These are phyloP conservation scores for Xylocampa areola DNA, from an alignment of 2,888 invertebrate genomes.

Conservation along the genomic window DNA sequence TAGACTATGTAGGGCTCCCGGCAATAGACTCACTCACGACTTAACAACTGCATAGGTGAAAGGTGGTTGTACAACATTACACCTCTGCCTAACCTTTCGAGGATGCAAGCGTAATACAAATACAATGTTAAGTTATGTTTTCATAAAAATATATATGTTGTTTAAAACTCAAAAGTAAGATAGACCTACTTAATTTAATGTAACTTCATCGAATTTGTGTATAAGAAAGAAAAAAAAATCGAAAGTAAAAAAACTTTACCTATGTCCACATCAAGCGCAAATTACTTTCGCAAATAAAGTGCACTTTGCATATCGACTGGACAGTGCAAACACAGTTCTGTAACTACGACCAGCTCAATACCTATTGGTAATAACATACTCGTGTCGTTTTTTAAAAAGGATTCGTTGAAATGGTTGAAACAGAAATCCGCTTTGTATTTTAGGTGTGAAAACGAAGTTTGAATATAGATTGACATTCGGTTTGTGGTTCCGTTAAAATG, in stretches of 20 bases:
- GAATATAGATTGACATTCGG: conserved; percentile 67
- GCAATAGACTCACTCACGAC: too few relatives aligned
- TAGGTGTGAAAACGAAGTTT: conserved; percentile 68
- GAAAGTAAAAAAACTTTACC: conserved; percentile 27
- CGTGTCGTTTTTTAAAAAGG: conserved; percentile 49
- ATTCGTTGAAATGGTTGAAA: conserved; percentile 42
- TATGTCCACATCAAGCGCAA: conserved; percentile 10
- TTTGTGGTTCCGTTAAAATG: conserved; percentile 62
- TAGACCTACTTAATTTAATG: too few relatives aligned
- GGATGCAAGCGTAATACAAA: too few relatives aligned
- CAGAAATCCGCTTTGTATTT: conserved; percentile 62
- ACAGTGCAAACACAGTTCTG: conserved; percentile 26
- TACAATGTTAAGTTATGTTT: too few relatives aligned
- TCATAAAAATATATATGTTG: too few relatives aligned
- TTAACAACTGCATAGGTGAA: too few relatives aligned
- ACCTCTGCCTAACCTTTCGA: too few relatives aligned
- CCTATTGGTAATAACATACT: conserved; percentile 53
- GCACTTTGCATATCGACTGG: conserved; percentile 1
- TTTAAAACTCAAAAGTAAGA: too few relatives aligned
- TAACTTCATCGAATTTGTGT: conserved; percentile 13
- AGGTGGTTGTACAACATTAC: too few relatives aligned
- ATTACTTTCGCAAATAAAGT: conserved; percentile 16
- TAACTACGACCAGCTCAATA: conserved; percentile 20
- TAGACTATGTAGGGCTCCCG: too few relatives aligned
- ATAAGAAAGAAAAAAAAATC: background rate